Base-by-base conservation (phyloP, 2,888 invertebrate species). In the Micoletzkya japonica region DNA sequence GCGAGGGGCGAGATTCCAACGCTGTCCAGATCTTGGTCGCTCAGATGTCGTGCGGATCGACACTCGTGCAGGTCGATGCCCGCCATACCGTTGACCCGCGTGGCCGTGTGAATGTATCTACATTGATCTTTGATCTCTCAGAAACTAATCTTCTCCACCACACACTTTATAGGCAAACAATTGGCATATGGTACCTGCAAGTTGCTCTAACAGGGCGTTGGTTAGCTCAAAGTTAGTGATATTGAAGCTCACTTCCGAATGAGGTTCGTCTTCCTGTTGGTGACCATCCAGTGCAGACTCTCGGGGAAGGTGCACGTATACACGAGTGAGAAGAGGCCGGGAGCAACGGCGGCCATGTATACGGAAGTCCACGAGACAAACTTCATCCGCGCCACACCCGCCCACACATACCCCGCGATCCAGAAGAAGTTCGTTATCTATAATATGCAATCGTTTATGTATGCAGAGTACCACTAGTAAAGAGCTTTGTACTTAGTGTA, bases 281-380 rank as follows among this genome's bases (percentile, higher is more conserved):
- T 79, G 26, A 84, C 70, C 71, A 83, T 30, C 82, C 82, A 83
- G 70, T 84, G 84, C 3, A 84, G 26, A 26, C 79, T 80, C 52
- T 83, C 83, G 6, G 80, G 81, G 44, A 77, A 70, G 28, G 73
- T 68, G 63, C 69, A 68, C 37, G 28, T 36, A 2, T 20, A 50
- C 20, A 78, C 74, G 56, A 84, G 70, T 2, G 81, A 77, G 44
- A 84, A 37, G 2, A 79, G 17, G 32, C 77, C 77, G 1, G 84
- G 84, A 24, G 76, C 72, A 0, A 80, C 73, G 7, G 80, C 72
- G 26, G 74, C 75, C 32, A 84, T 78, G 70, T 82, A 85, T 6
- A 79, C 72, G 70, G 70, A 70, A 26, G 84, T 69, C 84, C 84
- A 84, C 60, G 79, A 74, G 14, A 60, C 34, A 37, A 79, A 73